These are phyloP conservation scores for Danaus chrysippus DNA, from an alignment of 2,888 invertebrate species.

Conservation along the genomic window DNA sequence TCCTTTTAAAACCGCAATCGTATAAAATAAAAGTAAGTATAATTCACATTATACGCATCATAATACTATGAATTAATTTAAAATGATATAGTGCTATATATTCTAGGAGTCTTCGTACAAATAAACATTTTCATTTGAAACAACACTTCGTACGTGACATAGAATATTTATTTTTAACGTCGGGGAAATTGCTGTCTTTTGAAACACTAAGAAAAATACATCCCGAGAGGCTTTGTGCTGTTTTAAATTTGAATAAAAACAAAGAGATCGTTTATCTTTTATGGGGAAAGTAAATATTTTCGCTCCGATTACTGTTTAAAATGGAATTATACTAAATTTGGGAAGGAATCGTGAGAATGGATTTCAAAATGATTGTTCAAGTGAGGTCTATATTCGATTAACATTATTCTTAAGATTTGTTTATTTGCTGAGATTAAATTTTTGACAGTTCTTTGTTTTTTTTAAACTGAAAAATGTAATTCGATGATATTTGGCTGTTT, in stretches of 20 bases:
- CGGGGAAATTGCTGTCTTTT: slow-evolving; percentile 17
- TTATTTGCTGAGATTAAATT: no score
- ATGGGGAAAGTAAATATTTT: not conserved
- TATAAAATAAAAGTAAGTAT: no score
- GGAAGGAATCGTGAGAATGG: no score
- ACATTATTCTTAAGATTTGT: no score
- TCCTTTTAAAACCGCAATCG: no score
- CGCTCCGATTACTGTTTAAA: not conserved
- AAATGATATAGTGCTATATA: not conserved
- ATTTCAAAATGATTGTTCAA: no score
- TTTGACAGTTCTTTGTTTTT: no score
- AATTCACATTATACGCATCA: no score
- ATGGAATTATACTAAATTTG: not conserved
- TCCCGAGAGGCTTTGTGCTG: not conserved
- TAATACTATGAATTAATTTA: no score
- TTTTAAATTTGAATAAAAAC: slow-evolving; percentile 2
- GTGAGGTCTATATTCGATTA: no score
- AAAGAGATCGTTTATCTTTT: slow-evolving; percentile 2
- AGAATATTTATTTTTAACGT: slow-evolving; percentile 18
- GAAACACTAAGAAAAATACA: slow-evolving; percentile 2
- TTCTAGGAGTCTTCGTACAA: not conserved
- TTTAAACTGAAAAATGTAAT: no score
- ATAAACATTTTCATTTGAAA: not conserved
- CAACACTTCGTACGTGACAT: slow-evolving; percentile 19
- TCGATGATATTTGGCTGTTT: no score